A percentile compares a stretch with the other conserved stretches of the same genome.
These are phyloP conservation scores for Mastacembelus armatus DNA, from an alignment of 2,797 vertebrate species.

Conservation along the genomic window DNA sequence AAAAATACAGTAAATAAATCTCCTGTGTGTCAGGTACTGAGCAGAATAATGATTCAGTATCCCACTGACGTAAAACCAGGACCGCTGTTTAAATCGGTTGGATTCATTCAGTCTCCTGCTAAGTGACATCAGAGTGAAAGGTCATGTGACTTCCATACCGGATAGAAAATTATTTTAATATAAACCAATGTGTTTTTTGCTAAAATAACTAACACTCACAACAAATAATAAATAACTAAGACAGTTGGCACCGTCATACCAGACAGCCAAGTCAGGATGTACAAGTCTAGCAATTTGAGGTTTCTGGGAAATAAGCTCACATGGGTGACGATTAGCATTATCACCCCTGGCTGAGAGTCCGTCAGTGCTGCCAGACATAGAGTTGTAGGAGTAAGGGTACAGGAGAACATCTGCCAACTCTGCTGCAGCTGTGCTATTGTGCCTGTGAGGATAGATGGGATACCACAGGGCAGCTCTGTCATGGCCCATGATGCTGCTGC, in stretches of 20 bases:
- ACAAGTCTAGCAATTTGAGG: constrained; percentile 34
- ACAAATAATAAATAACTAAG: no score
- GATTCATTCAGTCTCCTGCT: background rate
- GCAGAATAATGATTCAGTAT: constrained; percentile 1
- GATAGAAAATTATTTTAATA: constrained; percentile 2
- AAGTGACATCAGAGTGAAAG: background rate
- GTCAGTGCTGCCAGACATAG: constrained; percentile 37
- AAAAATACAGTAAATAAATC: no score
- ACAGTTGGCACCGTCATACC: constrained; percentile 19
- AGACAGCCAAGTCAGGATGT: constrained; percentile 15
- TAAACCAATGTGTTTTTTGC: background rate
- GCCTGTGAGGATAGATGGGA: constrained; percentile 31
- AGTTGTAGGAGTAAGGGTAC: constrained; percentile 38
- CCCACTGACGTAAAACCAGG: background rate
- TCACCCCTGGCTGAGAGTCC: constrained; percentile 48
- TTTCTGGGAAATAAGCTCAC: constrained; percentile 50
- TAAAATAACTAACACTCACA: constrained; percentile 17
- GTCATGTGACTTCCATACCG: background rate
- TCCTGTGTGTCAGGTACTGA: background rate
- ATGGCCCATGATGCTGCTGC: constrained; percentile 29
- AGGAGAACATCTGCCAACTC: constrained; percentile 42
- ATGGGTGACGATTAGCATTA: constrained; percentile 56
- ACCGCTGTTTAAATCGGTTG: background rate
- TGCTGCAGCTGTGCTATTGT: constrained; percentile 29
- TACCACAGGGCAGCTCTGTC: constrained; percentile 18